phyloP scores from a whole-genome alignment of 2,797 vertebrate genomes.

The Macropus fuliginosus region DNA sequence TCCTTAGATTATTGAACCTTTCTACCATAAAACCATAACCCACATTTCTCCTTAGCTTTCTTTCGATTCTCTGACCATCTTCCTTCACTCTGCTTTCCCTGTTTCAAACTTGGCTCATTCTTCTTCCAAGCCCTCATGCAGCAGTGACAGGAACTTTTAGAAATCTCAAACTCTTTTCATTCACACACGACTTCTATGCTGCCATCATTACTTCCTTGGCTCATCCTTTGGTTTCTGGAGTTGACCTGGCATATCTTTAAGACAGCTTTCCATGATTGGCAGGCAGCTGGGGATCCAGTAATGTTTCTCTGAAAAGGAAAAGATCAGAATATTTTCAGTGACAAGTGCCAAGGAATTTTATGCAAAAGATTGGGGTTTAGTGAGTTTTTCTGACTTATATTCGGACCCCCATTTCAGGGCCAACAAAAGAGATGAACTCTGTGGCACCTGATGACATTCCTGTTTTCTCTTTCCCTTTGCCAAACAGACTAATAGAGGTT shows the following conservation, averaged over 20 bases:
- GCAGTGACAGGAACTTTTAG: constrained; percentile 71
- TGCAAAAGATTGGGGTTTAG: constrained; percentile 70
- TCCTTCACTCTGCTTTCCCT: constrained; percentile 49
- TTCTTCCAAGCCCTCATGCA: constrained; percentile 67
- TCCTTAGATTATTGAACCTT: constrained; percentile 53
- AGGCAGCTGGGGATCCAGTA: constrained; percentile 70
- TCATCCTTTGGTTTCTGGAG: constrained; percentile 70
- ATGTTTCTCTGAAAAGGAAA: constrained; percentile 68
- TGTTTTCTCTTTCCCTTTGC: constrained; percentile 18
- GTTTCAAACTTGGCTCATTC: constrained; percentile 35
- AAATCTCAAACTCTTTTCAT: constrained; percentile 64
- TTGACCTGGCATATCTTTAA: constrained; percentile 76
- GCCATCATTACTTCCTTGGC: constrained; percentile 65
- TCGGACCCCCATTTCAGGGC: constrained; percentile 65
- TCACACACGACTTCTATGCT: constrained; percentile 67
- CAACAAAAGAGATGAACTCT: constrained; percentile 68
- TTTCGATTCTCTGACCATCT: constrained; percentile 40
- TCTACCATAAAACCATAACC: constrained; percentile 50
- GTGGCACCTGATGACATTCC: constrained; percentile 51
- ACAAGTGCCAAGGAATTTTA: constrained; percentile 74
- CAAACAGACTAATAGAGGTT: not conserved
- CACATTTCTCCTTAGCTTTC: constrained; percentile 30
- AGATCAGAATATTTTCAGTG: constrained; percentile 74
- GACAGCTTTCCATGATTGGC: constrained; percentile 66
- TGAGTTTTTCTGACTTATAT: constrained; percentile 64